Evolutionary conservation across 2,888 invertebrate species (phyloP).

Genomic region (Yponomeuta sedellus): DNA sequence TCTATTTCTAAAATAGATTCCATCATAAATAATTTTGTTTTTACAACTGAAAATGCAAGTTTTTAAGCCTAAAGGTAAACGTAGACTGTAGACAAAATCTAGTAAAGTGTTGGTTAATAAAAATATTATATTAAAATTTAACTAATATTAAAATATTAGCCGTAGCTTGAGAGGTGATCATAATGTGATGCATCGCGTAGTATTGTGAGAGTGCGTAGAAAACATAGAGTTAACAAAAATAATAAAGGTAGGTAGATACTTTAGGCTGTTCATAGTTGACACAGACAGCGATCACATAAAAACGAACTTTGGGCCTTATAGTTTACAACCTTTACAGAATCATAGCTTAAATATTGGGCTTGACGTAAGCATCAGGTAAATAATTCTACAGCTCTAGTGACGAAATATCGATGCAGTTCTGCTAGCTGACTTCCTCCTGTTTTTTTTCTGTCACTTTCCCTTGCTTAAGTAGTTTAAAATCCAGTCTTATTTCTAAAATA

Average conservation of each 20-base stretch:
- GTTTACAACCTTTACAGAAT: neutral
- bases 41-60: neutral
- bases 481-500: too few species aligned
- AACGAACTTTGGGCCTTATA: constrained; percentile 4
- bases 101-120: constrained; percentile 6
- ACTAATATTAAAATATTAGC: constrained; percentile 37
- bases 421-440: too few species aligned
- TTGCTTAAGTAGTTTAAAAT: too few species aligned
- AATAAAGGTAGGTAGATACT: constrained; percentile 25
- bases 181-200: constrained; percentile 53
- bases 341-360: too few species aligned
- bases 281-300: neutral
- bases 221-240: constrained; percentile 27
- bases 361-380: too few species aligned
- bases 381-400: too few species aligned
- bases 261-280: constrained; percentile 20
- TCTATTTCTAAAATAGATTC: neutral
- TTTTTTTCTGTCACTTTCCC: too few species aligned
- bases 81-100: constrained; percentile 7
- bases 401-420: too few species aligned
- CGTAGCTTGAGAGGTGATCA: constrained; percentile 54
- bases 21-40: neutral
- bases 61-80: neutral
- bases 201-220: constrained; percentile 42
- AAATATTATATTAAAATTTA: constrained; percentile 14